Evolutionary conservation across 2,888 invertebrate genomes (phyloP).

Genomic region (Sarcophaga variegata): DNA sequence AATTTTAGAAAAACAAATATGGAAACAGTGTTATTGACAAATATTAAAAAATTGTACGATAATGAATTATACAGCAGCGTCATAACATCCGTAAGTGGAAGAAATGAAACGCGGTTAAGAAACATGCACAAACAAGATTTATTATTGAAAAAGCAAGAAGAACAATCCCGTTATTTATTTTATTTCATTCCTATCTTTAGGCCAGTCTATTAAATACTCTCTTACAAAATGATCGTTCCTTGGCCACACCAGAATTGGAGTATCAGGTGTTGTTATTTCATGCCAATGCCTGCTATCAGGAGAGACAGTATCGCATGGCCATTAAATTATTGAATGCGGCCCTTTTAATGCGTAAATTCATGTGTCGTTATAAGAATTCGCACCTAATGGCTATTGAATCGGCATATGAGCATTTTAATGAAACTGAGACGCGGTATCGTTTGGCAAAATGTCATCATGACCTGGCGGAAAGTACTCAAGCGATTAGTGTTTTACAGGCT

Average conservation of each 20-base stretch:
- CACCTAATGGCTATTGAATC: constrained; percentile 76
- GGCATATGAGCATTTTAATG: constrained; percentile 79
- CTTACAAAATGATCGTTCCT: constrained; percentile 84
- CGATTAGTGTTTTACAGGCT: constrained; percentile 76
- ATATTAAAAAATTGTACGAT: constrained; percentile 87
- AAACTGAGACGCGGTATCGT: constrained; percentile 88
- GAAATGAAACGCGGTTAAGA: background rate
- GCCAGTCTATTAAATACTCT: constrained; percentile 86
- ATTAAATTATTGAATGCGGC: constrained; percentile 84
- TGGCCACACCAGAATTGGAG: constrained; percentile 83
- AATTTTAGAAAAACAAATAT: constrained; percentile 70
- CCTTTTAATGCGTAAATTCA: constrained; percentile 81
- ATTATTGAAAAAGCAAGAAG: background rate
- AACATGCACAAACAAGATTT: background rate
- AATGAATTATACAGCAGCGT: constrained; percentile 88
- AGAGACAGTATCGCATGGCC: constrained; percentile 86
- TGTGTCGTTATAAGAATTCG: constrained; percentile 76
- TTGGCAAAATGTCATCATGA: constrained; percentile 87
- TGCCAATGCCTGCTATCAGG: constrained; percentile 87
- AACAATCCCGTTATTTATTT: background rate
- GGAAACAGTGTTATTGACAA: constrained; percentile 85
- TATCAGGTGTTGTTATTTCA: constrained; percentile 87
- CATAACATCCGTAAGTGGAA: constrained; percentile 85
- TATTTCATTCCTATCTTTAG: constrained; percentile 80
- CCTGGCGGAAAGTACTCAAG: constrained; percentile 86